Conservation (phyloP, 2,888 invertebrate genomes). For the Drosophila imparisetae region DNA sequence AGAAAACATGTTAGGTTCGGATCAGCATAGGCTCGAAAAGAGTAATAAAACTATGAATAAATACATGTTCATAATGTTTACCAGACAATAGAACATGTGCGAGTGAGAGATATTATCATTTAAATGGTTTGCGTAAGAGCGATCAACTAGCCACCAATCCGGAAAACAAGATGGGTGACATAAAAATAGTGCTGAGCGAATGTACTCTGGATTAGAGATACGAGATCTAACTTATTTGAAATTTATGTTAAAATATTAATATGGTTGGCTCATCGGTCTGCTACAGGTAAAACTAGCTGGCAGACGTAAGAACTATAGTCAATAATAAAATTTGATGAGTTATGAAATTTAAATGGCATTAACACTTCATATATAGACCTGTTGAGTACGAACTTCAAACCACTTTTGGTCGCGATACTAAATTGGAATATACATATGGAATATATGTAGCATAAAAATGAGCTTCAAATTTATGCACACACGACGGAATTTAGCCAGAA, state of each 20-base stretch:
- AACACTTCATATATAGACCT: slow-evolving; percentile 47
- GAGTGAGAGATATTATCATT: slow-evolving; percentile 65
- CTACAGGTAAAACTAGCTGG: slow-evolving; percentile 30
- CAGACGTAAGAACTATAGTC: background rate
- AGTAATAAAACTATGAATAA: slow-evolving; percentile 23
- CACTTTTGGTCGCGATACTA: slow-evolving; percentile 11
- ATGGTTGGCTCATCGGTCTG: slow-evolving; percentile 8
- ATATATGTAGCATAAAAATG: slow-evolving; percentile 23
- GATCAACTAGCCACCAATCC: slow-evolving; percentile 46
- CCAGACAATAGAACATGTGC: slow-evolving; percentile 15
- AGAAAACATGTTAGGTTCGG: slow-evolving; percentile 21
- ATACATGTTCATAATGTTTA: background rate
- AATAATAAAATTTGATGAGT: slow-evolving; percentile 31
- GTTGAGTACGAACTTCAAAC: slow-evolving; percentile 14
- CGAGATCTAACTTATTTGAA: slow-evolving; percentile 43
- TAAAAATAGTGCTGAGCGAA: slow-evolving; percentile 45
- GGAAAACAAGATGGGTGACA: slow-evolving; percentile 46
- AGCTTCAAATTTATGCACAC: slow-evolving; percentile 60
- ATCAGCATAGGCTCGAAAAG: slow-evolving; percentile 5
- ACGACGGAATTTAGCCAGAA: slow-evolving; percentile 18
- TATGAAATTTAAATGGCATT: slow-evolving; percentile 46
- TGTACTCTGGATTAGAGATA: slow-evolving; percentile 46
- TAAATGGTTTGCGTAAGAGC: slow-evolving; percentile 43
- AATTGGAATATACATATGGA: slow-evolving; percentile 26
- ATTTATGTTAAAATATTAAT: slow-evolving; percentile 57